A percentile compares a stretch with the other conserved stretches of the same genome.
Evolutionary conservation across 2,888 invertebrate species (phyloP).

Genomic region (Arenicola marina): DNA sequence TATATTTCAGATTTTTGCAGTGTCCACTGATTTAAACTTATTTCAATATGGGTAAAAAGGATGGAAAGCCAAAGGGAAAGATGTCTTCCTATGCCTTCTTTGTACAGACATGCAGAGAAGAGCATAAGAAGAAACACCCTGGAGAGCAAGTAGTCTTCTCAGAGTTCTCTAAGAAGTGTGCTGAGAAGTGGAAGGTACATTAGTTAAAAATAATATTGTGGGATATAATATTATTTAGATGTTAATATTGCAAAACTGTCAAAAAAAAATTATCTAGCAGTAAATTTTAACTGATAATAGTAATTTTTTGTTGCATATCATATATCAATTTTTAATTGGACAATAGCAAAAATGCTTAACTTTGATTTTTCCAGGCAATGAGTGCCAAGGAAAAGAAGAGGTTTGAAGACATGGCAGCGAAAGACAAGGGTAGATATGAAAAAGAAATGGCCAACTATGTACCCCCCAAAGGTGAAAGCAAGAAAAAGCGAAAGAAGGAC

Average conservation of each 20-base stretch:
- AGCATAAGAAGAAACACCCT: constrained; percentile 99
- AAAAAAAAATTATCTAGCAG: too few species aligned
- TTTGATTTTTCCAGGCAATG: too few species aligned
- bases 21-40: too few species aligned
- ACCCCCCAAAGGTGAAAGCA: constrained; percentile 74
- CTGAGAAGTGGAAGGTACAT: constrained; percentile 92
- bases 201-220: too few species aligned
- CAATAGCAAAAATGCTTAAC: too few species aligned
- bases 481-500: constrained; percentile 92
- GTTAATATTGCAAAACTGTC: too few species aligned
- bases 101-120: constrained; percentile 98
- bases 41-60: constrained; percentile 68
- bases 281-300: too few species aligned
- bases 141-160: constrained; percentile 97
- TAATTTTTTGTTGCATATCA: too few species aligned
- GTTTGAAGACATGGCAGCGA: constrained; percentile 98
- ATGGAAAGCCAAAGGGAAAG: constrained; percentile 57
- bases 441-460: constrained; percentile 94
- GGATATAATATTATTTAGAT: too few species aligned
- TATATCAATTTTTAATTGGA: too few species aligned
- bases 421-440: constrained; percentile 95
- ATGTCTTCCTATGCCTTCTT: constrained; percentile 69
- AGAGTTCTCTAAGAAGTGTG: constrained; percentile 98
- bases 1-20: too few species aligned
- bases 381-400: constrained; percentile 96